Evolutionary conservation across 2,888 invertebrate species (phyloP), one percentile per base, ranked within the genome.

Genomic region (Trichogramma dendrolimi): DNA sequence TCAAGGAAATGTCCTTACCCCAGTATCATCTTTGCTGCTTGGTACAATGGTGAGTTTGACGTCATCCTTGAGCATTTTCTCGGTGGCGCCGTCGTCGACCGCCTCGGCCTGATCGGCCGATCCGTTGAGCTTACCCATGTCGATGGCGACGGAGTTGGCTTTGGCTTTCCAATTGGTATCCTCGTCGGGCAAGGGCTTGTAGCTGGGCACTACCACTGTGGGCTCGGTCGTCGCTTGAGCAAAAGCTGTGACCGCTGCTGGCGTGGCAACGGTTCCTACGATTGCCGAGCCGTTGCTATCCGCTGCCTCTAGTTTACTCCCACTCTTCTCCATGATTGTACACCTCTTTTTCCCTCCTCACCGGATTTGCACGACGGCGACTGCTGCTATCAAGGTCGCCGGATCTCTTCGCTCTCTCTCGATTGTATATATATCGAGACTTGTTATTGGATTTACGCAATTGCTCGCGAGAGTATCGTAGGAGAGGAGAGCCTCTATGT

Each of bases 41-140:
- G 70, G 67, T 14, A 70, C 68, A 4, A 73, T 67, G 4, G 73
- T 66, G 11, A 71, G 65, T 51, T 76, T 78, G 10, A 55, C 67
- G 4, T 75, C 75, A 4, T 77, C 76, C 53, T 73, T 75, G 43
- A 79, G 76, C 79, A 79, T 79, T 11, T 72, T 73, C 38, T 79
- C 78, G 11, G 75, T 70, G 0, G 73, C 78, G 4, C 70, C 78
- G 68, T 79, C 78, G 49, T 77, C 75, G 61, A 69, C 58, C 27
- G 27, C 27, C 7, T 76, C 76, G 5, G 61, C 61, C 10, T 39
- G 48, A 7, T 67, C 65, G 4, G 74, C 75, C 4, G 67, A 67
- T 38, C 71, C 71, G 59, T 75, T 74, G 48, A 72, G 70, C 56
- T 78, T 75, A 4, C 73, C 75, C 79, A 79, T 75, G 14, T 58